phyloP scores from a whole-genome alignment of 2,797 vertebrate genomes.

The Sarcophilus harrisii region DNA sequence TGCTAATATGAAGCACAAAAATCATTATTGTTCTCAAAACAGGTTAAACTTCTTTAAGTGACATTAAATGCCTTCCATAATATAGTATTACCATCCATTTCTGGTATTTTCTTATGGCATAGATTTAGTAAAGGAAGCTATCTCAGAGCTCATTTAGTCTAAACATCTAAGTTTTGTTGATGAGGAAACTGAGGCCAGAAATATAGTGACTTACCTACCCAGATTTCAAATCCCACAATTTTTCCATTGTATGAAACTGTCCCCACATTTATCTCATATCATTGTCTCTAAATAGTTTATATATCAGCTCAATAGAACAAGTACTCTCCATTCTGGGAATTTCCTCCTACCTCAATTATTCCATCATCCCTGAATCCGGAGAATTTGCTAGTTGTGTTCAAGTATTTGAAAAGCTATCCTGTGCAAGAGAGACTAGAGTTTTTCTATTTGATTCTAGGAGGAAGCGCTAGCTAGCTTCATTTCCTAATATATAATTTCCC shows the following conservation, averaged over 20 bases:
- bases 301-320: neutral
- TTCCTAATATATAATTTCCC: neutral
- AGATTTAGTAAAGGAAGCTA: neutral
- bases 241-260: neutral
- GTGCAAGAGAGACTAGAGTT: too few relatives aligned
- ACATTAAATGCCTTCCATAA: neutral
- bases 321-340: neutral
- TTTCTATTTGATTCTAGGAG: too few relatives aligned
- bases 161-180: neutral
- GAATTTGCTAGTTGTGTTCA: neutral
- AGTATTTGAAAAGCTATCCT: too few relatives aligned
- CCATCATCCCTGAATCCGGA: neutral
- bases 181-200: neutral
- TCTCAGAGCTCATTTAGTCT: neutral
- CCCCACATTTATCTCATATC: neutral
- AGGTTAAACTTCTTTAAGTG: neutral
- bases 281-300: neutral
- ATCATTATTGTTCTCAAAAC: neutral
- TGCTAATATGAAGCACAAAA: neutral
- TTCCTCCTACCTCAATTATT: neutral
- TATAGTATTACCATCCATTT: neutral
- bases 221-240: neutral
- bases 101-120: neutral
- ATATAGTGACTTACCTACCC: neutral
- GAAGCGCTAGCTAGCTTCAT: neutral